A percentile compares a stretch with the other conserved stretches of the same genome.
Conservation (phyloP, 64 coral and sea anemone species). For the Dendrophyllia cribrosa region DNA sequence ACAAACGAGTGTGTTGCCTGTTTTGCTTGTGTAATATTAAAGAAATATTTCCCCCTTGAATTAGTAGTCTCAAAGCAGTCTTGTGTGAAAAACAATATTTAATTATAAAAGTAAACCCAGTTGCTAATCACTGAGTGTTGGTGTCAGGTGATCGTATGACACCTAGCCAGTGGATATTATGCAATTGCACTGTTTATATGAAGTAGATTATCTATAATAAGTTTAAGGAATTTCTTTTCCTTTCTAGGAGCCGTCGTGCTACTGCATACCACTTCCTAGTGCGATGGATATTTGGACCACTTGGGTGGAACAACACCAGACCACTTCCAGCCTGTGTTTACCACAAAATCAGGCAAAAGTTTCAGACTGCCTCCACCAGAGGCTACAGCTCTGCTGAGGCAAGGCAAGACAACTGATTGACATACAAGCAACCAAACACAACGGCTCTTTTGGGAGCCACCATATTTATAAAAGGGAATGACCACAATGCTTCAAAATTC, state of each 20-base stretch:
- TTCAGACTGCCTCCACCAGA: constrained; percentile 28
- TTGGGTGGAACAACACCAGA: constrained; percentile 68
- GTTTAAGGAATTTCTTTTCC: constrained; percentile 3
- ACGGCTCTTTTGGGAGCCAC: not conserved
- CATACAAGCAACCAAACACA: not conserved
- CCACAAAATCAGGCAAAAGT: constrained; percentile 46
- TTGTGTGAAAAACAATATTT: no score
- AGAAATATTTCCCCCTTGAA: no score
- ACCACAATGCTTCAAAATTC: not conserved
- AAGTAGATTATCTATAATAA: not conserved
- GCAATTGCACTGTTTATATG: no score
- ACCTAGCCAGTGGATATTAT: no score
- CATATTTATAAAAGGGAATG: not conserved
- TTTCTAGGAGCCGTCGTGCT: constrained; percentile 34
- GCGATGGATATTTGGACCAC: constrained; percentile 58
- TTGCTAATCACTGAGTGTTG: no score
- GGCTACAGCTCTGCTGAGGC: constrained; percentile 53
- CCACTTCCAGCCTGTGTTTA: constrained; percentile 60
- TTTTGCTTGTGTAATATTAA: no score
- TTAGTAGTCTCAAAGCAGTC: no score
- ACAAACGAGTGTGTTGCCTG: no score
- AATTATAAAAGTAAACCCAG: no score
- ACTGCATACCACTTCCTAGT: constrained; percentile 46
- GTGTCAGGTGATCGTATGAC: not conserved
- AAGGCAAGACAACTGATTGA: constrained; percentile 43